Conservation (phyloP, 1,140 invertebrate species). For the Idris sp. region DNA sequence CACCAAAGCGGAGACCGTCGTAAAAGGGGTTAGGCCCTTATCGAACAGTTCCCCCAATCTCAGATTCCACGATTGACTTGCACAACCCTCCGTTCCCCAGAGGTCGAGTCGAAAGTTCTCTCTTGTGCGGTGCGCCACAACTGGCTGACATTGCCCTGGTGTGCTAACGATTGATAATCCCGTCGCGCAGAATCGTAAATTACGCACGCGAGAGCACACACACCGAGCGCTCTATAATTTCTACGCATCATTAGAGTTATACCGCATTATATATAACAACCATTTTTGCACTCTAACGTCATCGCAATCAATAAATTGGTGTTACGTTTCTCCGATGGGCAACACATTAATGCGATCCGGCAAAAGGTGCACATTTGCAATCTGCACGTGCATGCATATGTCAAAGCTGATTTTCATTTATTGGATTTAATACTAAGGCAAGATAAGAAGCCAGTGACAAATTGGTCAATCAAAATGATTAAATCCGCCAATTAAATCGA, state of each 20-base stretch:
- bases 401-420: too few relatives aligned
- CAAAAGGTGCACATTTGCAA: conserved; percentile 4
- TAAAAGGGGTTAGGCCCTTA: conserved; percentile 64
- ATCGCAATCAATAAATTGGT: conserved; percentile 33
- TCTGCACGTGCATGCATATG: neutral
- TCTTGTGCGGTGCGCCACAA: conserved; percentile 62
- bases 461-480: too few relatives aligned
- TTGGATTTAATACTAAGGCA: too few relatives aligned
- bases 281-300: conserved; percentile 44
- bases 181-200: conserved; percentile 59
- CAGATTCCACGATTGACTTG: conserved; percentile 66
- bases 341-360: neutral
- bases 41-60: conserved; percentile 64
- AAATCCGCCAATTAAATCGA: too few relatives aligned
- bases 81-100: conserved; percentile 52
- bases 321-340: conserved; percentile 13
- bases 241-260: conserved; percentile 58
- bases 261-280: conserved; percentile 39
- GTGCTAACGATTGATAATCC: conserved; percentile 64
- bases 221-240: conserved; percentile 54
- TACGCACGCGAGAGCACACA: conserved; percentile 54
- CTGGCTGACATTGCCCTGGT: conserved; percentile 63
- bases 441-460: too few relatives aligned
- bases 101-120: conserved; percentile 60
- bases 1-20: conserved; percentile 55